Evolutionary conservation across 2,888 invertebrate species (phyloP).

Genomic region (Sicus ferrugineus): DNA sequence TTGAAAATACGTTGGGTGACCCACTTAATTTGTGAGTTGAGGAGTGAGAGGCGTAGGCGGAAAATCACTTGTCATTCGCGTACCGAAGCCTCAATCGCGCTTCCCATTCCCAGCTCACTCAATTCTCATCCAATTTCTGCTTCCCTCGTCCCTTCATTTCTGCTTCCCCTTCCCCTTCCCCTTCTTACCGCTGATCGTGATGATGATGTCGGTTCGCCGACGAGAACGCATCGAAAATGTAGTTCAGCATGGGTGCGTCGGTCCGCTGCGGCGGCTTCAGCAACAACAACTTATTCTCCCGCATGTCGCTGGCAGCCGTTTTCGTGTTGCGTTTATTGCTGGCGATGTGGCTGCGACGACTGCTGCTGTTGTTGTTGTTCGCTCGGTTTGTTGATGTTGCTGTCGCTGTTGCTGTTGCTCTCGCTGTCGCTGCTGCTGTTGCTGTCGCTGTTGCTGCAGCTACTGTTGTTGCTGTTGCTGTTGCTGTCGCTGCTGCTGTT

Average conservation of each 20-base stretch:
- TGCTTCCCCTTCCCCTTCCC: not conserved
- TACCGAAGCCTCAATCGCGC: not conserved
- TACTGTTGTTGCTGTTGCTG: constrained; percentile 33
- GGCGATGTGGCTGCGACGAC: constrained; percentile 33
- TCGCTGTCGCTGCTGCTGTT: constrained; percentile 21
- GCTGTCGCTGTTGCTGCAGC: constrained; percentile 16
- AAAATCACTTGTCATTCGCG: too few relatives aligned
- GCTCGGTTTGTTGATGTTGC: not conserved
- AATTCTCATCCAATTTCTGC: not conserved
- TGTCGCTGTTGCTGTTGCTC: constrained; percentile 15
- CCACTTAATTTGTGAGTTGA: too few relatives aligned
- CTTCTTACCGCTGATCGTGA: constrained; percentile 69
- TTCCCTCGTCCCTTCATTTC: not conserved
- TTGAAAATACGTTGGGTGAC: too few relatives aligned
- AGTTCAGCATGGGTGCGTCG: constrained; percentile 77
- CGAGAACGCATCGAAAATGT: constrained; percentile 76
- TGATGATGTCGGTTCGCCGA: constrained; percentile 77
- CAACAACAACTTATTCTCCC: constrained; percentile 61
- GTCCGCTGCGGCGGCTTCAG: constrained; percentile 67
- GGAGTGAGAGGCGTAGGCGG: too few relatives aligned
- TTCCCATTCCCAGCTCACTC: not conserved
- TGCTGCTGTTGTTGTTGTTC: constrained; percentile 31
- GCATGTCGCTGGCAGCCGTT: constrained; percentile 41
- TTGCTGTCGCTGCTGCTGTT: constrained; percentile 6
- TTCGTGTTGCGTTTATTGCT: constrained; percentile 24